These are phyloP conservation scores for Popillia japonica DNA, from an alignment of 1,140 invertebrate species.

Conservation along the genomic window DNA sequence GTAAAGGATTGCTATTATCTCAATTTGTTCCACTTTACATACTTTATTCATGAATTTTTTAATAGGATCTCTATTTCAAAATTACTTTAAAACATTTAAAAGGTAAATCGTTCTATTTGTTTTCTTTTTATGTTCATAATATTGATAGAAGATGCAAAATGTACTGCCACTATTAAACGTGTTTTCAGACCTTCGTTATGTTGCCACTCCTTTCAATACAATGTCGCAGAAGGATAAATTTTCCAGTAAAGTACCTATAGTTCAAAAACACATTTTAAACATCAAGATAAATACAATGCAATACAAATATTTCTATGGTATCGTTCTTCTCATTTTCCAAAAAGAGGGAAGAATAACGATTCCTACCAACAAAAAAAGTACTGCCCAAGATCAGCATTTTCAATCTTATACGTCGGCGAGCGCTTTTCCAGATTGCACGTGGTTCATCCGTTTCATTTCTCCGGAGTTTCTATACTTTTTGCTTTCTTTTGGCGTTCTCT, in stretches of 20 bases:
- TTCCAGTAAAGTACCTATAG: not conserved
- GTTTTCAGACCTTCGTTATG: too few relatives aligned
- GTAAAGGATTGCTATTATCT: too few relatives aligned
- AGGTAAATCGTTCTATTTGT: too few relatives aligned
- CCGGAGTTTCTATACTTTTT: not conserved
- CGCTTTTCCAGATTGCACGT: slow-evolving; percentile 5
- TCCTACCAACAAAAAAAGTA: not conserved
- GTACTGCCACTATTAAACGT: too few relatives aligned
- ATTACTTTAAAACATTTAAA: too few relatives aligned
- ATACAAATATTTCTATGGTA: not conserved
- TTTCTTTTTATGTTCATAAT: too few relatives aligned
- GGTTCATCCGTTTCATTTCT: slow-evolving; percentile 29
- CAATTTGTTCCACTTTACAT: too few relatives aligned
- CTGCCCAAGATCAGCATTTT: slow-evolving; percentile 18
- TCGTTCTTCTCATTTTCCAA: not conserved
- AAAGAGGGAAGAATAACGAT: slow-evolving; percentile 9
- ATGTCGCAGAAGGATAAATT: not conserved
- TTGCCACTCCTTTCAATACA: not conserved
- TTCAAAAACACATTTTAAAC: not conserved
- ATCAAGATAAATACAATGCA: not conserved
- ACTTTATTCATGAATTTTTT: too few relatives aligned
- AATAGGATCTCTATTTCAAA: too few relatives aligned
- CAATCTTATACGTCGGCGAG: not conserved
- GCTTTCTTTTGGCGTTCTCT: not conserved
- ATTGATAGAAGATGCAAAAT: too few relatives aligned